A percentile compares a stretch with the other conserved stretches of the same genome.
Conservation (phyloP, 2,888 invertebrate species). For the Dasysyrphus albostriatus region DNA sequence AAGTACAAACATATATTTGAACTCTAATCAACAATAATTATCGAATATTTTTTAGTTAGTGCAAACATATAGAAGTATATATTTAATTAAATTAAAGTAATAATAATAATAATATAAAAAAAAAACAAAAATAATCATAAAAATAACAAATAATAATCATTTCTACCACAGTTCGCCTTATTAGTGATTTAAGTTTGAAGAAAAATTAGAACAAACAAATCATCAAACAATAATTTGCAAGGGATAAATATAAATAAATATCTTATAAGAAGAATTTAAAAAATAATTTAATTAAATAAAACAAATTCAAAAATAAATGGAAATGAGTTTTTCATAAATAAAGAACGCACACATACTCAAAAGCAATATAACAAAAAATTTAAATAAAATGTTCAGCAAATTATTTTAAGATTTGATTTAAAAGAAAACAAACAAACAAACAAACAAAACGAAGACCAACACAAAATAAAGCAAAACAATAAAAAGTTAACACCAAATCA, state of each 20-base stretch:
- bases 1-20: slow-evolving; percentile 49
- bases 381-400: slow-evolving; percentile 15
- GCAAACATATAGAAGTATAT: slow-evolving; percentile 10
- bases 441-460: slow-evolving; percentile 6
- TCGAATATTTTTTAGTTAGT: slow-evolving; percentile 45
- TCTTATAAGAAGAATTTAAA: slow-evolving; percentile 9
- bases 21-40: slow-evolving; percentile 51
- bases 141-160: slow-evolving; percentile 18
- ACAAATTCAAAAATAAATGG: neutral
- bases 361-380: slow-evolving; percentile 28
- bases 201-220: slow-evolving; percentile 22
- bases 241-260: slow-evolving; percentile 27
- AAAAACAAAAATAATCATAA: neutral
- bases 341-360: slow-evolving; percentile 40
- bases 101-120: neutral
- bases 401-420: slow-evolving; percentile 18
- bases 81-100: slow-evolving; percentile 8
- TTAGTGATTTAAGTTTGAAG: slow-evolving; percentile 67
- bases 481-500: slow-evolving; percentile 35
- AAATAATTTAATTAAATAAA: neutral
- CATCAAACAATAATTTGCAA: slow-evolving; percentile 34
- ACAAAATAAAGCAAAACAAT: slow-evolving; percentile 1
- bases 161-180: slow-evolving; percentile 65
- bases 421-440: slow-evolving; percentile 5
- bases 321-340: neutral